These are phyloP conservation scores for Callospermophilus lateralis DNA, from an alignment of 2,113 vertebrate species.

Conservation along the genomic window DNA sequence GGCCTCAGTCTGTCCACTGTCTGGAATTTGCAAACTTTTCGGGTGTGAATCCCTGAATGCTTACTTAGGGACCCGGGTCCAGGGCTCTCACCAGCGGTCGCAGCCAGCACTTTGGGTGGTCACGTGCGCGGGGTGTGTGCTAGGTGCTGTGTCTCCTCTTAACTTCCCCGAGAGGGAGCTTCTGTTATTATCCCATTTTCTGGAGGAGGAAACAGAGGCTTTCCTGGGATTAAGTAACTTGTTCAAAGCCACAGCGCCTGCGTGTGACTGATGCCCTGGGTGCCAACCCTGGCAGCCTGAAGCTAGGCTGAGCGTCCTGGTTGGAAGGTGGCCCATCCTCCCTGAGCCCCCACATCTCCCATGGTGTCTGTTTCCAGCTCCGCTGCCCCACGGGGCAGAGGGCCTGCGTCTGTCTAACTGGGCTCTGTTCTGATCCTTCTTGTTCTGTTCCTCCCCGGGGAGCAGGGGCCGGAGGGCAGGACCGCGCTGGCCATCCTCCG, in stretches of 20 bases:
- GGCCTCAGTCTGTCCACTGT: background rate
- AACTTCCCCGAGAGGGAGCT: background rate
- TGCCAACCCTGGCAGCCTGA: background rate
- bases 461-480: background rate
- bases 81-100: background rate
- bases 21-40: background rate
- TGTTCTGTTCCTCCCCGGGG: background rate
- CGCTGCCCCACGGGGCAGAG: background rate
- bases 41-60: background rate
- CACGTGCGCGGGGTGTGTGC: fast-evolving
- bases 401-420: background rate
- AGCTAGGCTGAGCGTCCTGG: background rate
- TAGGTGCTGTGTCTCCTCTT: background rate
- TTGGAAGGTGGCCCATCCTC: background rate
- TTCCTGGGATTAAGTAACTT: background rate
- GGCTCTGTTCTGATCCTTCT: background rate
- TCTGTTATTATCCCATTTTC: background rate
- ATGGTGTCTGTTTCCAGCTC: background rate
- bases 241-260: background rate
- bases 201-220: background rate
- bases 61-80: background rate
- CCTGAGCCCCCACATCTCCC: background rate
- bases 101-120: background rate
- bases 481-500: background rate
- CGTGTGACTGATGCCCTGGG: background rate